These are phyloP conservation scores for Eucera pruinosa DNA, from an alignment of 2,888 invertebrate genomes.

Conservation along the genomic window DNA sequence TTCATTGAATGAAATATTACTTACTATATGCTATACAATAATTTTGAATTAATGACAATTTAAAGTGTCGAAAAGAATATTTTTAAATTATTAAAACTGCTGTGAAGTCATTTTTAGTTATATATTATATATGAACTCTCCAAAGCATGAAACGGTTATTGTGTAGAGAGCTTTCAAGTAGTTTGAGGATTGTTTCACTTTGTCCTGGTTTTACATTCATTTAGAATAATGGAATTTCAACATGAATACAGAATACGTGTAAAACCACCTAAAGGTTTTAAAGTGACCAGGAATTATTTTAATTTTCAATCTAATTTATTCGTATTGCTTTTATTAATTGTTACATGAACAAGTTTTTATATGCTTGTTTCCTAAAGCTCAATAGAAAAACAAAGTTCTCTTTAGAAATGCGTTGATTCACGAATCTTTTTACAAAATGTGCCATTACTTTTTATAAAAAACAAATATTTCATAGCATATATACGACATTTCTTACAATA, in stretches of 20 bases:
- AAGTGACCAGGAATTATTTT: background rate
- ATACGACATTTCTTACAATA: too few relatives aligned
- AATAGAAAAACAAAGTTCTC: too few relatives aligned
- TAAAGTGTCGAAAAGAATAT: background rate
- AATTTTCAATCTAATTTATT: background rate
- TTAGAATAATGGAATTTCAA: background rate
- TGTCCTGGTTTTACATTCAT: background rate
- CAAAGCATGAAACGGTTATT: constrained; percentile 4
- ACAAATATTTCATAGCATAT: too few relatives aligned
- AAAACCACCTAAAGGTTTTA: background rate
- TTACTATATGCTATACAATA: too few relatives aligned
- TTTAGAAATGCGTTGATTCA: too few relatives aligned
- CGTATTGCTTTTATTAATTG: too few relatives aligned
- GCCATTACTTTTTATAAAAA: too few relatives aligned
- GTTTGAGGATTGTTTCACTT: constrained; percentile 11
- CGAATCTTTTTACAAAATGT: too few relatives aligned
- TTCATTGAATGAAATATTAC: too few relatives aligned
- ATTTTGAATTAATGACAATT: too few relatives aligned
- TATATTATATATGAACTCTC: background rate
- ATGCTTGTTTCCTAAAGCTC: too few relatives aligned
- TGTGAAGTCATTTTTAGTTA: constrained; percentile 1
- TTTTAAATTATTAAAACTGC: background rate
- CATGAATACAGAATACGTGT: background rate
- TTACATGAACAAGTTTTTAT: too few relatives aligned
- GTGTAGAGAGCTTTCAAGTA: background rate